Percentiles rank a stretch among this genome's conserved stretches.
Evolutionary conservation across 2,797 vertebrate species (phyloP).

Genomic region (Orientallactaga sibirica): DNA sequence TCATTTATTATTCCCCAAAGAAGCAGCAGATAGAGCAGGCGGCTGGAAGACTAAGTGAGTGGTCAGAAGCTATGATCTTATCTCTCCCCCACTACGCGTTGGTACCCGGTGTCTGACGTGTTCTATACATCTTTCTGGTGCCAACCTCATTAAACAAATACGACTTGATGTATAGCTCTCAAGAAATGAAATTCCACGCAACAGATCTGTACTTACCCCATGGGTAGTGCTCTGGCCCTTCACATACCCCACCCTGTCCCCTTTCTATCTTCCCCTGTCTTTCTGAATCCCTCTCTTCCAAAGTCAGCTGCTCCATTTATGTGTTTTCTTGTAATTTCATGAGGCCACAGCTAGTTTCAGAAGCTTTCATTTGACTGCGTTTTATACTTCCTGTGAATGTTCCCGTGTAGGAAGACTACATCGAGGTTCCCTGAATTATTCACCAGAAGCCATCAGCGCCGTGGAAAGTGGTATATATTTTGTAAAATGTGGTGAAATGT

Average conservation of each 20-base stretch:
- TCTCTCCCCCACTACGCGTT: constrained; percentile 93
- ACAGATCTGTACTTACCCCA: constrained; percentile 82
- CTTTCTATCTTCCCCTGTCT: background rate
- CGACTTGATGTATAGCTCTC: constrained; percentile 92
- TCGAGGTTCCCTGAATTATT: constrained; percentile 29
- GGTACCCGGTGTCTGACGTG: constrained; percentile 95
- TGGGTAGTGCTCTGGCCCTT: constrained; percentile 75
- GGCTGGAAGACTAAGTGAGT: constrained; percentile 94
- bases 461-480: background rate
- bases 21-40: constrained; percentile 93
- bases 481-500: background rate
- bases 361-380: background rate
- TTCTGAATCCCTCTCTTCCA: fast-evolving
- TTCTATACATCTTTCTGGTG: constrained; percentile 97
- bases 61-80: constrained; percentile 95
- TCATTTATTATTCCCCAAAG: constrained; percentile 95
- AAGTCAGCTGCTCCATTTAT: background rate
- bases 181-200: constrained; percentile 92
- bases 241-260: constrained; percentile 46
- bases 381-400: constrained; percentile 32
- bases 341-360: background rate
- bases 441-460: background rate
- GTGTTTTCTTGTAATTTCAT: constrained; percentile 29
- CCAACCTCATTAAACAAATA: constrained; percentile 97
- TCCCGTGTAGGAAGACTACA: background rate